These are phyloP conservation scores for Callaeas wilsoni DNA, from an alignment of 2,113 vertebrate genomes.

Conservation along the genomic window DNA sequence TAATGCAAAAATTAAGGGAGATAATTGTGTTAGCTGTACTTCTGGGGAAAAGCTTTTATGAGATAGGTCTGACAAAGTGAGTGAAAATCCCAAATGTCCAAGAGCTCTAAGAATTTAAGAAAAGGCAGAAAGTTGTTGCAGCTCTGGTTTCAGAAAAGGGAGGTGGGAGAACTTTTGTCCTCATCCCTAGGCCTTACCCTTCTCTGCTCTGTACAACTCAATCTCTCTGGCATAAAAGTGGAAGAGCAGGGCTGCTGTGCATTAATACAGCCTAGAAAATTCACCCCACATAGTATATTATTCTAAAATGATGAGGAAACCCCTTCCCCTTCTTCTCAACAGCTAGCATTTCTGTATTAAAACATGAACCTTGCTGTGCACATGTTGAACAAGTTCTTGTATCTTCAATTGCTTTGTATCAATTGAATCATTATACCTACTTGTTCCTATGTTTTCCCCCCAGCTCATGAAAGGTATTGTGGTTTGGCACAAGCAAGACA, in stretches of 20 bases:
- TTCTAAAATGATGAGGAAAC: neutral
- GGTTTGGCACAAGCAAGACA: neutral
- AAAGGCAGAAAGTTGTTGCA: neutral
- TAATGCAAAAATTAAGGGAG: conserved; percentile 38
- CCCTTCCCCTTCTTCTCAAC: neutral
- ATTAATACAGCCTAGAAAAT: neutral
- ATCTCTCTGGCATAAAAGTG: neutral
- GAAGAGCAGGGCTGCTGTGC: neutral
- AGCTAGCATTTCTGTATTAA: neutral
- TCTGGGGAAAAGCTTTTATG: neutral
- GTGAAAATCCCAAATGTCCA: neutral
- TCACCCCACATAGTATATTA: accelerated
- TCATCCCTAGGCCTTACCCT: neutral
- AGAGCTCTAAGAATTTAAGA: neutral
- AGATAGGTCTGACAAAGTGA: neutral
- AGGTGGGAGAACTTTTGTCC: neutral
- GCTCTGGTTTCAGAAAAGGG: neutral
- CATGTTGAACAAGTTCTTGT: neutral
- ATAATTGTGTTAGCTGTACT: conserved; percentile 4
- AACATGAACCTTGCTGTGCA: neutral
- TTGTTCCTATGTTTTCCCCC: neutral
- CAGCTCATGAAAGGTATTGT: neutral
- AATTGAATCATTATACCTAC: neutral
- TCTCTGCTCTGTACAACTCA: neutral
- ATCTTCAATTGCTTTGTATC: neutral